Evolutionary conservation across 2,888 invertebrate genomes (phyloP), one percentile per base, ranked within the genome.

Genomic region (Eristalis arbustorum): DNA sequence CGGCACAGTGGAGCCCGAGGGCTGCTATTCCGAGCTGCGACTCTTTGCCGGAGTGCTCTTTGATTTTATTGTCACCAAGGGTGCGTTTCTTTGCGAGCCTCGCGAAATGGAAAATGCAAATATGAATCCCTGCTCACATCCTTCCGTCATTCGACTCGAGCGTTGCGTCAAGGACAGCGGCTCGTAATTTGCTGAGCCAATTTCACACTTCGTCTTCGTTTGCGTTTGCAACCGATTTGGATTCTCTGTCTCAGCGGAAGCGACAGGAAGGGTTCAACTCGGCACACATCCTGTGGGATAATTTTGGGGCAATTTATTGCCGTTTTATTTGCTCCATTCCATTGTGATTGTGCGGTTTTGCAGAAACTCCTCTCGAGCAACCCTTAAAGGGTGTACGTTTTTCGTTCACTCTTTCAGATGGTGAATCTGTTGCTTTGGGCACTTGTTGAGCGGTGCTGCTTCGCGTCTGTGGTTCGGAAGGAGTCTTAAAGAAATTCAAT

Each of bases 61-160:
- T 87, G 78, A 87, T 83, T 87, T 87, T 87, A 87, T 87, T 87
- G 83, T 87, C 83, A 87, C 83, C 87, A 79, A 79, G 87, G 87
- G 87, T 87, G 79, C 83, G 78, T 87, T 87, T 87, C 14, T 61
- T 6, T 34, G 37, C 31, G 80, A 68, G 28, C 69, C 40, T 74
- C 71, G 78, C 87, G 75, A 83, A 83, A 83, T 83, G 78, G 75
- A 72, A 87, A 75, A 87, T 87, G 82, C 83, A 87, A 83, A 87
- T 87, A 83, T 75, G 62, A 87, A 31, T 59, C 25, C 64, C 28
- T n/a, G 10, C 11, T 5, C 34, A 28, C 34, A 22, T 14, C n/a
- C 18, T n/a, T 25, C 18, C 1, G 10, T 4, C 37, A 5, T 23
- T 3, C 0, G n/a, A n/a, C 0, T 22, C 3, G 25, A 6, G 18